Percentiles rank a stretch among this genome's conserved stretches.
Conservation (phyloP, 2,113 vertebrate species). For the Oreochromis aureus region DNA sequence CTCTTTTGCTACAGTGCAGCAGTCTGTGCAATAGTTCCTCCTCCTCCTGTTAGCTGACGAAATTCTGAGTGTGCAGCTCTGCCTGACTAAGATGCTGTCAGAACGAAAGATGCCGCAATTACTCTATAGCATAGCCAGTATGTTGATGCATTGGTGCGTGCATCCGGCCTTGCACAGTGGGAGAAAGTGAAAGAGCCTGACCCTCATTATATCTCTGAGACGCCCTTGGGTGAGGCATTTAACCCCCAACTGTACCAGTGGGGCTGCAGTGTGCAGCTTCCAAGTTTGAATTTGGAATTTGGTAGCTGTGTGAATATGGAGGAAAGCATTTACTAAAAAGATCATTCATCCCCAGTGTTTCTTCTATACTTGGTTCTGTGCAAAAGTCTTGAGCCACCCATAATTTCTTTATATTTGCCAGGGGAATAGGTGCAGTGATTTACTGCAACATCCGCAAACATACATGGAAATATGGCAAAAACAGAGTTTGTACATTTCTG, state of each 20-base stretch:
- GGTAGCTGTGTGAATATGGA: background rate
- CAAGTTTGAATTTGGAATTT: background rate
- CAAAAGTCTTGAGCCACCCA: background rate
- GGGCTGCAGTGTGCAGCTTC: background rate
- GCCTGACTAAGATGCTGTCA: constrained; percentile 4
- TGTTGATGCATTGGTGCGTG: background rate
- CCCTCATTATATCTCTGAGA: constrained; percentile 8
- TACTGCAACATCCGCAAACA: background rate
- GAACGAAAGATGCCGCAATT: constrained; percentile 18
- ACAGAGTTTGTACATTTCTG: background rate
- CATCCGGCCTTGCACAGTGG: background rate
- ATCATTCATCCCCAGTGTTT: background rate
- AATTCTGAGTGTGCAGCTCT: constrained; percentile 12
- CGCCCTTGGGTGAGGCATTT: constrained; percentile 1
- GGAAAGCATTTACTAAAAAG: background rate
- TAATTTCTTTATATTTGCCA: background rate
- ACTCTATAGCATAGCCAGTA: background rate
- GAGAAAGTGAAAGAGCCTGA: background rate
- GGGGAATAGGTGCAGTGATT: background rate
- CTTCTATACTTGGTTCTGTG: background rate
- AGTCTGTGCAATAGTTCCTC: background rate
- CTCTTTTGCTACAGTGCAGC: background rate
- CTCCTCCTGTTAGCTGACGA: background rate
- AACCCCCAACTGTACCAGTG: background rate
- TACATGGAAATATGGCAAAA: background rate